Evolutionary conservation across 1,140 invertebrate genomes (phyloP), one percentile per base, ranked within the genome.

Genomic region (Pygmarrhopalites habei): DNA sequence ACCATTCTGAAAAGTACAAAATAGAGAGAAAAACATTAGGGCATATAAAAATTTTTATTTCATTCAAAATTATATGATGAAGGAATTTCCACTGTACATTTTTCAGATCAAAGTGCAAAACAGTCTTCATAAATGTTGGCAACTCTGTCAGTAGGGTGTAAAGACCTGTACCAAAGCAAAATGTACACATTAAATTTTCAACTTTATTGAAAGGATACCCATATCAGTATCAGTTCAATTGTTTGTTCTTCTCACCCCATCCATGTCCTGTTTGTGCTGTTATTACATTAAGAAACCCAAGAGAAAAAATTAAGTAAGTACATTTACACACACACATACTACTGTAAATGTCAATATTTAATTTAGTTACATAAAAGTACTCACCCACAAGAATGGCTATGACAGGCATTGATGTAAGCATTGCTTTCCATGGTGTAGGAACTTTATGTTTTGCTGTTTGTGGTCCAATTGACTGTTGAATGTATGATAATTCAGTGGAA

Each of bases 371-470:
- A n/a, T n/a, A n/a, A n/a, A n/a, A n/a, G n/a, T n/a, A n/a, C n/a
- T n/a, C n/a, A n/a, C n/a, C n/a, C n/a, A 49, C 29, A 56, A 95
- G 83, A 72, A 96, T 91, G 1, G 92, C 92, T 90, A 90, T 95
- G 2, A 97, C 91, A 0, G 92, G 87, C 1, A 80, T 72, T 0
- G 92, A 94, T 1, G 82, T 85, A 5, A 96, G 75, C 65, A 98
- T 81, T 25, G 79, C 72, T 39, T 76, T 77, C 92, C 92, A 96
- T 0, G 93, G 92, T 21, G 69, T 71, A 44, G 65, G 61, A 30
- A 60, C 55, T 41, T 55, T 62, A 35, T 63, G 47, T 46, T 67
- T 68, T 30, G 60, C 52, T 2, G 51, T 58, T 47, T 66, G 64
- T n/a, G 30, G 10, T 32, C 67, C 67, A 46, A 69, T 64, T 15